phyloP scores from a whole-genome alignment of 2,797 vertebrate species.

The Channa striata region DNA sequence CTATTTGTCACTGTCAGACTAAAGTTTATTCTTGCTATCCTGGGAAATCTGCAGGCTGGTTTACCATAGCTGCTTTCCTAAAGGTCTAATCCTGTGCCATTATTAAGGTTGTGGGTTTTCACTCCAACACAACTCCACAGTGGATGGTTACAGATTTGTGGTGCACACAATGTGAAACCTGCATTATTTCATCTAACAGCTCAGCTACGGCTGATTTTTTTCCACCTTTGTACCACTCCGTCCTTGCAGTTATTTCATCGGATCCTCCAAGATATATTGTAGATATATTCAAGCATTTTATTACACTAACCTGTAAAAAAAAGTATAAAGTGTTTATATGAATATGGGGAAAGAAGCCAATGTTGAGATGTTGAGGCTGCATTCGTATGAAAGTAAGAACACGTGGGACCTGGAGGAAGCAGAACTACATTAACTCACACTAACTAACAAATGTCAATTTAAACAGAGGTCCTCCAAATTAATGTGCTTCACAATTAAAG shows the following conservation, averaged over 20 bases:
- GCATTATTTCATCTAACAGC: not conserved
- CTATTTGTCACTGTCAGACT: not conserved
- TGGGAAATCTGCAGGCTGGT: not conserved
- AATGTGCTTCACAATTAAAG: too few relatives aligned
- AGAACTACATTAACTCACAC: too few relatives aligned
- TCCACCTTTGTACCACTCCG: not conserved
- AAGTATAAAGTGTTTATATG: too few relatives aligned
- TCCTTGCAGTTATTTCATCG: not conserved
- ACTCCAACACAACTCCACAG: not conserved
- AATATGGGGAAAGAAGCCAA: too few relatives aligned
- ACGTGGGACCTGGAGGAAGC: too few relatives aligned
- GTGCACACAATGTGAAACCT: not conserved
- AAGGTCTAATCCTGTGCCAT: not conserved
- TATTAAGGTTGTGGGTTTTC: not conserved
- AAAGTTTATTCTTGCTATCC: not conserved
- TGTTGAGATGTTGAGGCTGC: too few relatives aligned
- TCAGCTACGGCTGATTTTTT: not conserved
- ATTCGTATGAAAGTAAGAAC: too few relatives aligned
- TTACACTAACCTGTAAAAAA: too few relatives aligned
- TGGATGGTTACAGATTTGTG: not conserved
- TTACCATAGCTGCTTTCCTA: not conserved
- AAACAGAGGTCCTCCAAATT: too few relatives aligned
- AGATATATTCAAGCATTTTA: too few relatives aligned
- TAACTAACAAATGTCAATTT: too few relatives aligned
- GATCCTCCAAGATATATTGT: not conserved